phyloP scores from a whole-genome alignment of 2,888 invertebrate species.

The Pterostichus madidus region DNA sequence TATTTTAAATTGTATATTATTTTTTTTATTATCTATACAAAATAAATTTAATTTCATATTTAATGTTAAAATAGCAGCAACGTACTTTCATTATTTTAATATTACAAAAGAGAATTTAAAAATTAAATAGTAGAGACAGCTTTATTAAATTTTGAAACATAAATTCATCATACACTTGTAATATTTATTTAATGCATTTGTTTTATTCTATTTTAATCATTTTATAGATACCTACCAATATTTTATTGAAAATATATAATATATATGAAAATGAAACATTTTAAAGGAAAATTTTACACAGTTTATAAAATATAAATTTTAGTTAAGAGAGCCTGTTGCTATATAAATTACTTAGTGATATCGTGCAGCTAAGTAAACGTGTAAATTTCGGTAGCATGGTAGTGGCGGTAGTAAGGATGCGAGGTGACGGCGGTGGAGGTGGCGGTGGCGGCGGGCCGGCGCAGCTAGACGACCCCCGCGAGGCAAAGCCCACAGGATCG shows the following conservation, averaged over 20 bases:
- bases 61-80: slow-evolving; percentile 29
- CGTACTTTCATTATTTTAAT: slow-evolving; percentile 31
- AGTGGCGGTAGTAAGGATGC: slow-evolving; percentile 69
- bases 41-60: slow-evolving; percentile 40
- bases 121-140: slow-evolving; percentile 11
- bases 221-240: background rate
- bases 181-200: background rate
- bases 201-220: slow-evolving; percentile 14
- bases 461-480: slow-evolving; percentile 67
- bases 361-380: slow-evolving; percentile 39
- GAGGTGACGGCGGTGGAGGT: slow-evolving; percentile 25
- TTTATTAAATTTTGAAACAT: slow-evolving; percentile 33
- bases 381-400: slow-evolving; percentile 68
- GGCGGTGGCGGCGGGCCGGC: slow-evolving; percentile 45
- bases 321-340: slow-evolving; percentile 5
- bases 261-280: slow-evolving; percentile 4
- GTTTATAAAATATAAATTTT: slow-evolving; percentile 8
- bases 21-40: slow-evolving; percentile 23
- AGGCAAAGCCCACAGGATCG: slow-evolving; percentile 65
- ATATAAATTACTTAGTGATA: slow-evolving; percentile 20
- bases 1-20: background rate
- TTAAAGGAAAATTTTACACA: background rate
- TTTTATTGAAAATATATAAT: background rate
- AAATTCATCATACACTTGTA: slow-evolving; percentile 6
- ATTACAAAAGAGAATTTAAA: slow-evolving; percentile 31